A percentile compares a stretch with the other conserved stretches of the same genome.
Conservation (phyloP, 2,113 vertebrate species). For the Myotis davidii region DNA sequence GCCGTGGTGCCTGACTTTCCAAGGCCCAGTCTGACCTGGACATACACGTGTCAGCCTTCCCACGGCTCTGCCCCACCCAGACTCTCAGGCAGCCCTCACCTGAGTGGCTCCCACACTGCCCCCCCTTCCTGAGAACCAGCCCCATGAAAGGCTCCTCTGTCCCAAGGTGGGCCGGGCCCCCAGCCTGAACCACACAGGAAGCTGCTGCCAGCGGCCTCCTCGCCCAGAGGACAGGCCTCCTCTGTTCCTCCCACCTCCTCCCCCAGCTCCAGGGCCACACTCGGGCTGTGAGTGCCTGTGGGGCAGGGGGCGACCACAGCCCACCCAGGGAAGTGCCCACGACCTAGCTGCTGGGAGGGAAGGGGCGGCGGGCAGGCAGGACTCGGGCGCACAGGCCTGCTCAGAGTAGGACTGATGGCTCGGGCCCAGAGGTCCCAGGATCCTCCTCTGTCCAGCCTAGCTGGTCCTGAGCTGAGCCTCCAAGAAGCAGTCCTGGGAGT, state of each 20-base stretch:
- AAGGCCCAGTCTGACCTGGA: not conserved
- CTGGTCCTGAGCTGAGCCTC: not conserved
- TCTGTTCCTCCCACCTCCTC: slow-evolving; percentile 44
- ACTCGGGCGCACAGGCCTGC: not conserved
- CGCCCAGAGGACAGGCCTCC: slow-evolving; percentile 36
- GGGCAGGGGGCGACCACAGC: not conserved
- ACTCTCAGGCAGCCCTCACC: not conserved
- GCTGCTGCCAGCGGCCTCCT: slow-evolving; percentile 34
- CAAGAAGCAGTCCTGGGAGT: not conserved
- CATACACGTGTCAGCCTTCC: not conserved
- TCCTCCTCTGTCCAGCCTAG: not conserved
- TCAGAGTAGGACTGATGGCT: not conserved
- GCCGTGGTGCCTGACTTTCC: not conserved
- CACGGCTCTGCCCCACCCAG: not conserved
- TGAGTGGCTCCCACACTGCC: not conserved
- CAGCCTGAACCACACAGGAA: slow-evolving; percentile 70
- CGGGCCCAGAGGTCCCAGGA: not conserved
- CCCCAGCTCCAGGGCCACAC: not conserved
- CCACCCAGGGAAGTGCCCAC: not conserved
- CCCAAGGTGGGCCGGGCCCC: slow-evolving; percentile 31
- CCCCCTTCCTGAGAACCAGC: not conserved
- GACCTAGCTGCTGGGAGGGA: not conserved
- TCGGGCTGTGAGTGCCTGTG: not conserved
- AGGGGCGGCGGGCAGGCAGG: not conserved
- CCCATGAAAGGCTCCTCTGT: slow-evolving; percentile 72